Evolutionary conservation across 2,888 invertebrate genomes (phyloP).

Genomic region (Dynastes grantii): DNA sequence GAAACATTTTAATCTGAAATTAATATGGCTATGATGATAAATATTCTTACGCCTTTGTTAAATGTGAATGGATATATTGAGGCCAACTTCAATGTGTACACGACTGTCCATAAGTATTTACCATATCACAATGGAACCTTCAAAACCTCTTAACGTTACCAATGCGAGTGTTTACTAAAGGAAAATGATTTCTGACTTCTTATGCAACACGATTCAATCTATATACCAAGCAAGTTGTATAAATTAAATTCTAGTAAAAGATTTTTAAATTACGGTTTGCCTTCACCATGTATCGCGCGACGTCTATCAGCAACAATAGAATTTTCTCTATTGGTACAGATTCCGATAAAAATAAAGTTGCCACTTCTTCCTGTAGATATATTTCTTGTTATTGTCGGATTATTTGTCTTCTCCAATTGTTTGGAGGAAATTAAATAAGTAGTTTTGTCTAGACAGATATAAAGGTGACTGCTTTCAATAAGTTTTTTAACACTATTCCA

Average conservation of each 20-base stretch:
- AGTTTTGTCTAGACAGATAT: not conserved
- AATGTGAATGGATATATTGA: too few species aligned
- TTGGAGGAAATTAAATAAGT: constrained; percentile 12
- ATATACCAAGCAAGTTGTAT: constrained; percentile 11
- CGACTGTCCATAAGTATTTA: too few species aligned
- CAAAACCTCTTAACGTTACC: too few species aligned
- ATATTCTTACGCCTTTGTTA: too few species aligned
- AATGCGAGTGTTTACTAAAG: too few species aligned
- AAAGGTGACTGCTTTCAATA: too few species aligned
- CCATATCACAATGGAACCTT: too few species aligned
- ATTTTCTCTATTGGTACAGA: not conserved
- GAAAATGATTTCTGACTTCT: not conserved
- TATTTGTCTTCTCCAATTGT: constrained; percentile 14
- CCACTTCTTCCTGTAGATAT: not conserved
- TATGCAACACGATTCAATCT: constrained; percentile 7
- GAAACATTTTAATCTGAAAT: too few species aligned
- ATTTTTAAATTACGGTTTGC: not conserved
- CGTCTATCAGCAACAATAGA: not conserved
- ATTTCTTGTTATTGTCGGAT: not conserved
- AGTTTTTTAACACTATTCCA: too few species aligned
- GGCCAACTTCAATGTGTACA: too few species aligned
- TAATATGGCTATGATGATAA: too few species aligned
- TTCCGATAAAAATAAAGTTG: not conserved
- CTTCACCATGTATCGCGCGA: constrained; percentile 16
- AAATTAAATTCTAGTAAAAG: not conserved